These are phyloP conservation scores for Callinectes sapidus DNA, from an alignment of 2,888 invertebrate species.

Conservation along the genomic window DNA sequence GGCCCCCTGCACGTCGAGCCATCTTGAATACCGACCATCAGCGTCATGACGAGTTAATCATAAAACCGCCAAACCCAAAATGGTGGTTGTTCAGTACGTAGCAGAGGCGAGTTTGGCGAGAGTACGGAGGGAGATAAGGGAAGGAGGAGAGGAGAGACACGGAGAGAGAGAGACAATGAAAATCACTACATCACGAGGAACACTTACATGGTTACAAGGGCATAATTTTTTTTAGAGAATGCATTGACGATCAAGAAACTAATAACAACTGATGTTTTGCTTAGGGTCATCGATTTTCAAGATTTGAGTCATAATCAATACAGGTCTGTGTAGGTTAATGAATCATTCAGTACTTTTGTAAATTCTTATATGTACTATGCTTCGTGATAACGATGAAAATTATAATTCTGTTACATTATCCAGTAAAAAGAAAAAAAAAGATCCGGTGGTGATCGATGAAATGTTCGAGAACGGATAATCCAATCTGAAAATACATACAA, in stretches of 20 bases:
- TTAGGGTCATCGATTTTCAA: background rate
- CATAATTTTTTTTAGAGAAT: background rate
- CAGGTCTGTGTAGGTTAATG: background rate
- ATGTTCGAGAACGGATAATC: background rate
- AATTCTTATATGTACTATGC: background rate
- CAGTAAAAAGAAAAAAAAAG: background rate
- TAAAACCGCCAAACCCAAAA: conserved; percentile 45
- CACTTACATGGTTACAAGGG: background rate
- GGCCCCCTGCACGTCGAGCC: conserved; percentile 48
- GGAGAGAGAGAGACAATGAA: background rate
- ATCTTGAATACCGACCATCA: conserved; percentile 58
- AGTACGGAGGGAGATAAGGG: background rate
- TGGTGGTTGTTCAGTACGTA: conserved; percentile 42
- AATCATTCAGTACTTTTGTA: background rate
- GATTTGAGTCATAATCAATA: background rate
- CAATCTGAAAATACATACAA: background rate
- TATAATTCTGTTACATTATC: background rate
- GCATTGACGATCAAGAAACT: background rate
- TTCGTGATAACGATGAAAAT: background rate
- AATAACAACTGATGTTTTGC: background rate
- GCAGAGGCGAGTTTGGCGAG: conserved; percentile 11
- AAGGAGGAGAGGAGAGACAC: background rate
- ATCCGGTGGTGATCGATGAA: background rate
- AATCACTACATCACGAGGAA: background rate
- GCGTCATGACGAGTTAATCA: conserved; percentile 61